These are phyloP conservation scores for Sminthurides aquaticus DNA, from an alignment of 2,888 invertebrate species.

Conservation along the genomic window DNA sequence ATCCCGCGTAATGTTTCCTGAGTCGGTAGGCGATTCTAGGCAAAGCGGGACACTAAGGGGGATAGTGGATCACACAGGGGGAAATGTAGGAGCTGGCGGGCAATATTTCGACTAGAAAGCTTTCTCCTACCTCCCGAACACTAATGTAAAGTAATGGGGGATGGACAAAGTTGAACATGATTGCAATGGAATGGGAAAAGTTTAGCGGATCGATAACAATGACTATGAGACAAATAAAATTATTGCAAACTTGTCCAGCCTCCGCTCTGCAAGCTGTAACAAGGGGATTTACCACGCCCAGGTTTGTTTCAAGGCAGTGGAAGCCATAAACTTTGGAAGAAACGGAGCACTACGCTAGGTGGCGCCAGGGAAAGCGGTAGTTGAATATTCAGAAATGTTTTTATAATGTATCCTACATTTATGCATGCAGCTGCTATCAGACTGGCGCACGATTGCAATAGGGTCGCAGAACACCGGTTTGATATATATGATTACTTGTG, in stretches of 20 bases:
- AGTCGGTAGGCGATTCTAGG: not conserved
- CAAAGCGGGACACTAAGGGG: too few species aligned
- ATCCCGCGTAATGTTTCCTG: not conserved
- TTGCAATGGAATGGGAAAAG: conserved; percentile 21
- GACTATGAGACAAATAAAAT: conserved; percentile 15
- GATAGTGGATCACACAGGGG: too few species aligned
- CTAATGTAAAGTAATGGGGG: not conserved
- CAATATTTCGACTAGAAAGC: not conserved
- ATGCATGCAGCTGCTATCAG: too few species aligned
- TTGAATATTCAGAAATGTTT: too few species aligned
- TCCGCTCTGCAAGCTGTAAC: not conserved
- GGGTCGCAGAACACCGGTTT: too few species aligned
- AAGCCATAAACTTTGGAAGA: too few species aligned
- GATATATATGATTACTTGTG: too few species aligned
- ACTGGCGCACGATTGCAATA: too few species aligned
- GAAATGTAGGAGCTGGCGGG: too few species aligned
- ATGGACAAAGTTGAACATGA: conserved; percentile 4
- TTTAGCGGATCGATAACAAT: conserved; percentile 15
- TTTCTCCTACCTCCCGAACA: not conserved
- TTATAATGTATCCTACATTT: too few species aligned
- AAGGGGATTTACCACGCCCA: not conserved
- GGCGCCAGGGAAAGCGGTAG: too few species aligned
- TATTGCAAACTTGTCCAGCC: conserved; percentile 1
- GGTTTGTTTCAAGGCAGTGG: not conserved
- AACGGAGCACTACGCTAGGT: too few species aligned